phyloP scores from a whole-genome alignment of 2,888 invertebrate species.

The Drosophila parthenogenetica region DNA sequence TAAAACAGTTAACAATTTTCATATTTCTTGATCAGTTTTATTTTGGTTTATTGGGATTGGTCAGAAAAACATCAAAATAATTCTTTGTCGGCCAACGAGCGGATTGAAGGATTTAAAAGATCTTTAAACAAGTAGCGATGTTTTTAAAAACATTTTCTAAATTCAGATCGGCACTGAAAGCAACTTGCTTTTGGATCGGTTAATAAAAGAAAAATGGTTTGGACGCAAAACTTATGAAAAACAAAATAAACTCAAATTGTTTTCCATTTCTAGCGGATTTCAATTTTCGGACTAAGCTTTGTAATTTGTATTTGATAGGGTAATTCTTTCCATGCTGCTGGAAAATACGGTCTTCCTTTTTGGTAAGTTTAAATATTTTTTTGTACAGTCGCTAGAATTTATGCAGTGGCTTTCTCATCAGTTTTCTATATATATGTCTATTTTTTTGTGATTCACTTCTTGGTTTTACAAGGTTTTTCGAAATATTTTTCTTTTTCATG shows the following conservation, averaged over 20 bases:
- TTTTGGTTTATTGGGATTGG: slow-evolving; percentile 28
- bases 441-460: too few relatives aligned
- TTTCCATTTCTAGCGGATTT: not conserved
- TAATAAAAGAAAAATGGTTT: slow-evolving; percentile 1
- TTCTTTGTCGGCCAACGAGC: slow-evolving; percentile 21
- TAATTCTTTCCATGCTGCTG: too few relatives aligned
- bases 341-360: too few relatives aligned
- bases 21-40: not conserved
- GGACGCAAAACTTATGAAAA: not conserved
- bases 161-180: slow-evolving; percentile 46
- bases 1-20: slow-evolving; percentile 29
- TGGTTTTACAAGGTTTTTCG: too few relatives aligned
- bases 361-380: too few relatives aligned
- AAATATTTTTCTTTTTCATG: too few relatives aligned
- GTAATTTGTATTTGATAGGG: too few relatives aligned
- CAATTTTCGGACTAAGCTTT: too few relatives aligned
- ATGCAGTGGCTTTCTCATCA: too few relatives aligned
- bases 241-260: not conserved
- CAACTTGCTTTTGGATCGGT: slow-evolving; percentile 13
- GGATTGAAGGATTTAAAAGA: not conserved
- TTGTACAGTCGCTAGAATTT: too few relatives aligned
- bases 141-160: slow-evolving; percentile 35
- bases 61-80: not conserved
- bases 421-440: too few relatives aligned
- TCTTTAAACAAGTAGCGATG: slow-evolving; percentile 39